Evolutionary conservation across 2,888 invertebrate genomes (phyloP).

Genomic region (Trissolcus japonicus): DNA sequence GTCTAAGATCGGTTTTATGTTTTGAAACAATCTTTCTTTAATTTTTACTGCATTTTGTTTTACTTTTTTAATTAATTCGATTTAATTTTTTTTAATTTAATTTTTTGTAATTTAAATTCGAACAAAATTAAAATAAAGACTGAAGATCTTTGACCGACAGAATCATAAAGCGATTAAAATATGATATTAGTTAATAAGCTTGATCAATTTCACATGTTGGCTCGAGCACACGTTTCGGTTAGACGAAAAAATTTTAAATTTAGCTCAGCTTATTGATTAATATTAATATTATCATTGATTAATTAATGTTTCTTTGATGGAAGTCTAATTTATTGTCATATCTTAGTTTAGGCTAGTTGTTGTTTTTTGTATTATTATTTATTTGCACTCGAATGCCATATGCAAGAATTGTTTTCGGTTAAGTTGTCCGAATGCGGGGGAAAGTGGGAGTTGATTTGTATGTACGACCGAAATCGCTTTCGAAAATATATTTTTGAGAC

Average conservation of each 20-base stretch:
- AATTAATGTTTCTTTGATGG: constrained; percentile 1
- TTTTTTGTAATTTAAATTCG: neutral
- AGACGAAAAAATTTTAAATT: neutral
- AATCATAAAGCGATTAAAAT: neutral
- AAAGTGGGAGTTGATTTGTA: constrained; percentile 48
- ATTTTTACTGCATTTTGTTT: neutral
- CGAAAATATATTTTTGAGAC: constrained; percentile 22
- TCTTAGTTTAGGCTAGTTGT: constrained; percentile 44
- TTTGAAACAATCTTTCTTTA: neutral
- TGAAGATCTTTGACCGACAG: constrained; percentile 32
- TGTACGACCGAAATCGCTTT: constrained; percentile 22
- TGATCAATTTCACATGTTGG: neutral
- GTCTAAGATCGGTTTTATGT: constrained; percentile 46
- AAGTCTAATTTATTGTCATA: constrained; percentile 10
- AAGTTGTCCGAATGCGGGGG: constrained; percentile 32
- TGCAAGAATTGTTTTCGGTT: constrained; percentile 61
- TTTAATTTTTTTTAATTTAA: neutral
- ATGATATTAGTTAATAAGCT: neutral
- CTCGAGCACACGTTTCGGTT: neutral
- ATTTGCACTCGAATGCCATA: constrained; percentile 71
- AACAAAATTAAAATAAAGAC: constrained; percentile 5
- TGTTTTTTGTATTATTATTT: constrained; percentile 56
- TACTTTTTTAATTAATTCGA: neutral
- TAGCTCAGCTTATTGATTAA: neutral
- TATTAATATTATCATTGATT: neutral